phyloP scores from a whole-genome alignment of 2,113 vertebrate species.

The Procavia capensis region DNA sequence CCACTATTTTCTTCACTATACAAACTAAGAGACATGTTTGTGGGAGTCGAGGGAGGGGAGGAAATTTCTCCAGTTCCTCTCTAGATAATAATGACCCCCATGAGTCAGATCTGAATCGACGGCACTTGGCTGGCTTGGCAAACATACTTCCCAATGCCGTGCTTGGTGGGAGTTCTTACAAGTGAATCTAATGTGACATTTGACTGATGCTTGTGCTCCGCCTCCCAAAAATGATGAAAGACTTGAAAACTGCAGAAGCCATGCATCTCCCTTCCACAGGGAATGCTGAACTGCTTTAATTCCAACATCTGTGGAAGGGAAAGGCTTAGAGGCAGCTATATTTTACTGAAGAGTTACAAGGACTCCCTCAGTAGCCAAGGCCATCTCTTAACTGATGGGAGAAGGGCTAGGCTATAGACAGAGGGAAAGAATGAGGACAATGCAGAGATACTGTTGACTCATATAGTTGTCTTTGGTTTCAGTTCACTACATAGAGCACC shows the following conservation, averaged over 20 bases:
- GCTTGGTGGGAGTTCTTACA: slow-evolving; percentile 80
- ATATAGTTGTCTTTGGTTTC: slow-evolving; percentile 13
- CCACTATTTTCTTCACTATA: slow-evolving; percentile 64
- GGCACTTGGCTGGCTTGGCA: too few relatives aligned
- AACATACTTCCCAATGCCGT: slow-evolving; percentile 58
- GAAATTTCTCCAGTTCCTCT: slow-evolving; percentile 44
- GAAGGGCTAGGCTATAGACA: not conserved
- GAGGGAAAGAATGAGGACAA: not conserved
- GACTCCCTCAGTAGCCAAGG: not conserved
- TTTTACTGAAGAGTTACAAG: slow-evolving; percentile 32
- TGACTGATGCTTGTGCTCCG: slow-evolving; percentile 60
- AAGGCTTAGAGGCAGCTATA: not conserved
- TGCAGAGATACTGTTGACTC: slow-evolving; percentile 23
- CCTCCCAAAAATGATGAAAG: slow-evolving; percentile 72
- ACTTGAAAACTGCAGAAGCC: slow-evolving; percentile 63
- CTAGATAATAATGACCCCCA: slow-evolving; percentile 63
- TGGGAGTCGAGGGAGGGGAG: slow-evolving; percentile 65
- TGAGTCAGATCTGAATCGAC: too few relatives aligned
- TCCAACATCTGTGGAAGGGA: slow-evolving; percentile 26
- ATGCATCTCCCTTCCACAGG: slow-evolving; percentile 61
- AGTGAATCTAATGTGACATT: slow-evolving; percentile 71
- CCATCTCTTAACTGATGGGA: not conserved
- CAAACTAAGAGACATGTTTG: slow-evolving; percentile 68
- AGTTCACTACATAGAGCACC: not conserved
- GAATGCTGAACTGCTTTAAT: slow-evolving; percentile 63